Conservation (phyloP, 2,113 vertebrate species). For the Cardinalis cardinalis region DNA sequence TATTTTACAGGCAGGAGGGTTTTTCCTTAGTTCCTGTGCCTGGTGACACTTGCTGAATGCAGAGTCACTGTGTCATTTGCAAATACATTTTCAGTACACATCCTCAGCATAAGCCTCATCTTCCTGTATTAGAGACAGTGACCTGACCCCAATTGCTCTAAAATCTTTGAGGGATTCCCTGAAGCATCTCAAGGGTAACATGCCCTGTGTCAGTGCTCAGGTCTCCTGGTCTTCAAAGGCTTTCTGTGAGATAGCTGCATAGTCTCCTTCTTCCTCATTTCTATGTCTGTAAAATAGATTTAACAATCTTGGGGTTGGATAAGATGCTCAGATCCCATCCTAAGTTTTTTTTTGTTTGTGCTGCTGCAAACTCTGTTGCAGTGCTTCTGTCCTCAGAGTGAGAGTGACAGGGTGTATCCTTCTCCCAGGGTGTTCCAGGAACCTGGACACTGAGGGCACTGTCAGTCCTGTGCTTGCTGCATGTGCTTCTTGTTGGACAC, state of each 20-base stretch:
- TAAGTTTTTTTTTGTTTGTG: neutral
- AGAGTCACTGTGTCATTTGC: neutral
- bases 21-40: neutral
- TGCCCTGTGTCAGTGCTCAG: neutral
- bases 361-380: neutral
- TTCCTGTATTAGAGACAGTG: neutral
- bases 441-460: neutral
- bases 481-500: neutral
- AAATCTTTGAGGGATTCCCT: neutral
- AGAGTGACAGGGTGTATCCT: neutral
- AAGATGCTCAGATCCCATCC: neutral
- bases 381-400: neutral
- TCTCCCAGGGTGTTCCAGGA: neutral
- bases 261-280: neutral
- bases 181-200: rapidly evolving
- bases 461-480: neutral
- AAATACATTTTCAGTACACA: neutral
- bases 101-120: neutral
- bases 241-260: neutral
- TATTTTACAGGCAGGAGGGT: neutral
- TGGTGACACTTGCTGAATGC: neutral
- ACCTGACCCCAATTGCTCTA: neutral
- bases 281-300: neutral
- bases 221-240: neutral
- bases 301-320: neutral